phyloP scores from a whole-genome alignment of 2,888 invertebrate species.

The Diarsia brunnea region DNA sequence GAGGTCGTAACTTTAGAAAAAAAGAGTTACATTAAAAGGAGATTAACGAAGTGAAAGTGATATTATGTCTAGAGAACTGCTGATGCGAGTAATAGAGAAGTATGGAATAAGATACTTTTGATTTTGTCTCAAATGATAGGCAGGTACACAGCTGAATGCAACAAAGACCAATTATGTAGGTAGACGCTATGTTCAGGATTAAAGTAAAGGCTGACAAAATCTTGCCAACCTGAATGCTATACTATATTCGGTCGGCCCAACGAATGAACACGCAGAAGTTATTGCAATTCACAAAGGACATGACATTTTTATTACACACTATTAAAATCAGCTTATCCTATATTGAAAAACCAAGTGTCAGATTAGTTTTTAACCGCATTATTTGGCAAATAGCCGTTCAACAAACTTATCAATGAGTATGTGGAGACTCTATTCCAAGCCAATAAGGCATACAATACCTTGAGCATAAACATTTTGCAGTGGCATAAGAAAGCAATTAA shows the following conservation, averaged over 20 bases:
- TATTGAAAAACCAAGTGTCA: slow-evolving; percentile 74
- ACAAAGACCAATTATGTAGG: slow-evolving; percentile 1
- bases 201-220: slow-evolving; percentile 1
- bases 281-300: slow-evolving; percentile 28
- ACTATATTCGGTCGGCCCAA: neutral
- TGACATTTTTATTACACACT: slow-evolving; percentile 59
- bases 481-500: slow-evolving; percentile 85
- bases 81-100: neutral
- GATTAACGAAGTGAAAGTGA: neutral
- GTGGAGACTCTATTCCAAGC: slow-evolving; percentile 23
- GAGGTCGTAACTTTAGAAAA: neutral
- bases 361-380: slow-evolving; percentile 78
- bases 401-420: slow-evolving; percentile 18
- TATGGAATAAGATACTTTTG: neutral
- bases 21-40: neutral
- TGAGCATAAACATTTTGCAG: slow-evolving; percentile 61
- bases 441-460: slow-evolving; percentile 35
- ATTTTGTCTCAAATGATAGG: slow-evolving; percentile 7
- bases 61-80: neutral
- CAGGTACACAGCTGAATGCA: slow-evolving; percentile 40
- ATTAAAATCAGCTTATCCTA: slow-evolving; percentile 70
- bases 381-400: slow-evolving; percentile 70
- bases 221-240: neutral
- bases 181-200: neutral
- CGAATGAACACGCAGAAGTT: slow-evolving; percentile 46